Percentiles rank a stretch among this genome's conserved stretches.
Evolutionary conservation across 1,140 invertebrate species (phyloP).

Genomic region (Drosophila lacteicornis): DNA sequence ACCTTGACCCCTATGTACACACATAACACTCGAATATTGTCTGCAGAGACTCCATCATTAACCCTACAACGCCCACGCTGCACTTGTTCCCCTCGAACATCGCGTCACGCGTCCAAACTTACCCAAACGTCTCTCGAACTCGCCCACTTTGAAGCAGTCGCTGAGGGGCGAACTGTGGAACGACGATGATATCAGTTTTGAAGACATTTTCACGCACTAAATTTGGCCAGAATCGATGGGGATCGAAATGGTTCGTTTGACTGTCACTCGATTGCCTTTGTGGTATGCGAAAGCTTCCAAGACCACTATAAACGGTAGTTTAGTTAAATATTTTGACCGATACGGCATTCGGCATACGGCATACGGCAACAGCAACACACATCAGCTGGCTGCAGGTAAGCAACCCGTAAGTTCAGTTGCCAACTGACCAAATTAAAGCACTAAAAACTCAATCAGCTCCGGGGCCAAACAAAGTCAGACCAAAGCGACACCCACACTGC

Average conservation of each 20-base stretch:
- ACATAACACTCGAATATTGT: neutral
- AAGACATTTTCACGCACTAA: constrained; percentile 72
- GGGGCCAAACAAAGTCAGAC: constrained; percentile 45
- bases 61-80: constrained; percentile 23
- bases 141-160: constrained; percentile 83
- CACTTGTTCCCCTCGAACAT: constrained; percentile 20
- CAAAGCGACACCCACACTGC: constrained; percentile 65
- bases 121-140: constrained; percentile 82
- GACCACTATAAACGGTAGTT: constrained; percentile 52
- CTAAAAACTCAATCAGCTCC: constrained; percentile 67
- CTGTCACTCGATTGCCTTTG: constrained; percentile 33
- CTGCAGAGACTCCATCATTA: constrained; percentile 19
- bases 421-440: constrained; percentile 68
- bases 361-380: constrained; percentile 29
- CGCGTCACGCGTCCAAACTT: constrained; percentile 54
- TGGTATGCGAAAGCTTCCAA: constrained; percentile 21
- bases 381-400: constrained; percentile 27
- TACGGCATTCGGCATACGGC: constrained; percentile 5
- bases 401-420: constrained; percentile 31
- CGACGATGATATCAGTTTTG: constrained; percentile 83
- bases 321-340: constrained; percentile 33
- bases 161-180: constrained; percentile 79
- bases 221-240: constrained; percentile 72
- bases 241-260: constrained; percentile 31
- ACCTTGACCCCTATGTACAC: constrained; percentile 19